Percentiles rank a stretch among this genome's conserved stretches.
Conservation (phyloP, 2,888 invertebrate genomes). For the Crocallis elinguaria region DNA sequence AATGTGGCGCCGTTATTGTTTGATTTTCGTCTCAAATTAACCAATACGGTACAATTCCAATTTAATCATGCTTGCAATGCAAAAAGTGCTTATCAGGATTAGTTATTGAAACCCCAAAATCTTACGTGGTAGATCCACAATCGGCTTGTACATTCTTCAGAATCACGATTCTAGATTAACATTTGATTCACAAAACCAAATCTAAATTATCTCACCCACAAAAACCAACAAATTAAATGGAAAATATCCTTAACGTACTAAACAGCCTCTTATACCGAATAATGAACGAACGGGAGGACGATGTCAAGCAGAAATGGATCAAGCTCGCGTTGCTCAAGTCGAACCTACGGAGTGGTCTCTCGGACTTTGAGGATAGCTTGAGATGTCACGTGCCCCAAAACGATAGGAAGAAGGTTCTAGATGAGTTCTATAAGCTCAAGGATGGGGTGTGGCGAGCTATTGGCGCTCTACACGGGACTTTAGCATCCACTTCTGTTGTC, state of each 20-base stretch:
- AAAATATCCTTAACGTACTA: constrained; percentile 36
- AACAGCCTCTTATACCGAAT: constrained; percentile 48
- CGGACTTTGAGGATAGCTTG: constrained; percentile 56
- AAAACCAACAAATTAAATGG: constrained; percentile 11
- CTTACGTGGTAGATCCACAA: too few relatives aligned
- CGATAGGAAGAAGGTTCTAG: constrained; percentile 48
- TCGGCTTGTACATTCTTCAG: too few relatives aligned
- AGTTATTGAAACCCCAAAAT: too few relatives aligned
- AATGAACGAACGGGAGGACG: constrained; percentile 44
- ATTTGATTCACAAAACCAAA: neutral
- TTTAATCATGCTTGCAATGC: too few relatives aligned
- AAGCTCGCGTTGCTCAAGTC: constrained; percentile 62
- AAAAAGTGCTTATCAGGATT: too few relatives aligned
- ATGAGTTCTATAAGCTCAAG: constrained; percentile 59
- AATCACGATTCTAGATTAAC: neutral
- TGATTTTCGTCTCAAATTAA: too few relatives aligned
- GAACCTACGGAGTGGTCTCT: constrained; percentile 55
- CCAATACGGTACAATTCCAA: too few relatives aligned
- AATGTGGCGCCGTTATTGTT: too few relatives aligned
- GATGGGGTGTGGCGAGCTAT: constrained; percentile 66
- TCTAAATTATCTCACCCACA: neutral
- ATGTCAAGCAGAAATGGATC: constrained; percentile 64
- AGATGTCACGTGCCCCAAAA: constrained; percentile 40
- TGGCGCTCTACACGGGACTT: constrained; percentile 65
- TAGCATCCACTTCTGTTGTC: constrained; percentile 41